Percentiles rank a stretch among this genome's conserved stretches.
Conservation (phyloP, 2,797 vertebrate species). For the Setipinna tenuifilis region DNA sequence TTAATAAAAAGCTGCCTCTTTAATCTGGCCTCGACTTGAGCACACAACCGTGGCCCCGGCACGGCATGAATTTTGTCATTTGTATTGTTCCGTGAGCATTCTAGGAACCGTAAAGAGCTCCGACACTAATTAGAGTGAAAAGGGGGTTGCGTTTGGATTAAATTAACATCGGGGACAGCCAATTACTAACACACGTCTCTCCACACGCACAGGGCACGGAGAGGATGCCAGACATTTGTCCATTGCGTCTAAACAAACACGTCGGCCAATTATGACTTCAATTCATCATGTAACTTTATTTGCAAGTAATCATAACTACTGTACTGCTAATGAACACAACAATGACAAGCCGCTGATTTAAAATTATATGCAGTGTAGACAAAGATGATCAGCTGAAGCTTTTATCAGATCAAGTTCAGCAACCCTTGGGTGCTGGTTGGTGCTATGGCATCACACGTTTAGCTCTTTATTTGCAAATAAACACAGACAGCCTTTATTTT, state of each 20-base stretch:
- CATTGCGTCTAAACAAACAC: conserved; percentile 11
- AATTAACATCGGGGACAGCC: conserved; percentile 14
- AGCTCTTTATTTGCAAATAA: conserved; percentile 51
- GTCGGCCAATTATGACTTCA: conserved; percentile 17
- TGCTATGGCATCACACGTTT: not conserved
- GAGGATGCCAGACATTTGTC: not conserved
- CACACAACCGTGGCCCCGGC: not conserved
- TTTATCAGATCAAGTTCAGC: not conserved
- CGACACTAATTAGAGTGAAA: not conserved
- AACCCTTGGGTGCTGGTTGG: not conserved
- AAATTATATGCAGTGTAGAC: not conserved
- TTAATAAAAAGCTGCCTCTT: conserved; percentile 17
- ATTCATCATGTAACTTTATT: conserved; percentile 11
- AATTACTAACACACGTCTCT: conserved; percentile 18
- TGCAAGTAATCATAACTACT: conserved; percentile 19
- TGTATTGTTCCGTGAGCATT: conserved; percentile 11
- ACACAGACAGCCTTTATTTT: conserved; percentile 39
- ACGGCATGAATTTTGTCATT: conserved; percentile 21
- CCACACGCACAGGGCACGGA: conserved; percentile 10
- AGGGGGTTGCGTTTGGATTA: not conserved
- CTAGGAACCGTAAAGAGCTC: conserved; percentile 4
- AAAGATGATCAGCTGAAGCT: not conserved
- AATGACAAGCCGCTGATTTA: conserved; percentile 15
- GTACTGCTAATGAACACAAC: conserved; percentile 13
- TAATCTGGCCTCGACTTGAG: not conserved